Conservation (phyloP, 2,113 vertebrate species). For the Nyctereutes procyonoides region DNA sequence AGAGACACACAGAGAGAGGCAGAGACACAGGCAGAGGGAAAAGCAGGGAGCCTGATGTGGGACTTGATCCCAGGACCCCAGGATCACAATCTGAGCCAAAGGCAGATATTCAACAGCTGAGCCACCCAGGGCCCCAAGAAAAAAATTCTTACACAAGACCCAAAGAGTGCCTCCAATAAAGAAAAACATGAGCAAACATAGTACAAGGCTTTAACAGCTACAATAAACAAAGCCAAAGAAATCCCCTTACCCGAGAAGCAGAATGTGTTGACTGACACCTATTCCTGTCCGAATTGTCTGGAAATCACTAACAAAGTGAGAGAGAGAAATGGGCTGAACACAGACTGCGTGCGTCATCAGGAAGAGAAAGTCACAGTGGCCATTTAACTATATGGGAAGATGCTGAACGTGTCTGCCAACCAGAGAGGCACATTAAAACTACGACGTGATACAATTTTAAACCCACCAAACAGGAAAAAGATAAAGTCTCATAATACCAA, state of each 20-base stretch:
- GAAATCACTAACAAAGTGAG: not conserved
- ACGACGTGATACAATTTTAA: accelerated
- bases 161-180: not conserved
- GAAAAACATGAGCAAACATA: not conserved
- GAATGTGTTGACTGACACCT: not conserved
- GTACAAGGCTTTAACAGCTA: not conserved
- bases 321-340: not conserved
- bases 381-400: accelerated
- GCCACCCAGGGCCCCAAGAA: not conserved
- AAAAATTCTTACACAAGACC: not conserved
- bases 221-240: not conserved
- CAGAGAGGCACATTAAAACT: not conserved
- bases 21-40: too few species aligned
- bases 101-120: too few species aligned
- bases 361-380: not conserved
- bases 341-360: accelerated
- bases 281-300: not conserved
- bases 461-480: not conserved
- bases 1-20: too few species aligned
- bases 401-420: not conserved
- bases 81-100: too few species aligned
- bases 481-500: not conserved
- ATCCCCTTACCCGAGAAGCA: accelerated
- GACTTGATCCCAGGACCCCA: too few species aligned
- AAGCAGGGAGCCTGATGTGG: too few species aligned